A percentile compares a stretch with the other conserved stretches of the same genome.
Conservation (phyloP, 2,797 vertebrate genomes). For the Melanogrammus aeglefinus region DNA sequence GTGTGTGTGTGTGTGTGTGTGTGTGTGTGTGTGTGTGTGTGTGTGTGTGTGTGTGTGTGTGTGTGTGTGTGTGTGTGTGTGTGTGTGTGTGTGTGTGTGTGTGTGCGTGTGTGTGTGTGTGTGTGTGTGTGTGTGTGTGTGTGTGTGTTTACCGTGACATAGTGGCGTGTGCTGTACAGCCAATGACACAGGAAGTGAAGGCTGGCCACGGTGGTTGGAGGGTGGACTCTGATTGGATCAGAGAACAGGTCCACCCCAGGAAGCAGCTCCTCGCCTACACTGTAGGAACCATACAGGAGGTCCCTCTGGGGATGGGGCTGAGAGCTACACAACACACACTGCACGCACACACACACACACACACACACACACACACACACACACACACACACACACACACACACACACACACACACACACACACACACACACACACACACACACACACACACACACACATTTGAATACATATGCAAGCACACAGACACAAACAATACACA, state of each 20-base stretch:
- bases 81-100: neutral
- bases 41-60: too few species aligned
- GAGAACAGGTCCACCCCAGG: conserved; percentile 88
- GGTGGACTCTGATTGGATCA: conserved; percentile 75
- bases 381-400: neutral
- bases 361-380: too few species aligned
- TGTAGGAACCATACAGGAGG: conserved; percentile 79
- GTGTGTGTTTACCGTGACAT: conserved; percentile 74
- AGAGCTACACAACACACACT: conserved; percentile 86
- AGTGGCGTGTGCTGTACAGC: conserved; percentile 80
- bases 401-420: neutral
- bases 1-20: neutral
- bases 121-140: neutral
- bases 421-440: conserved; percentile 51
- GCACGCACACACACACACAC: neutral
- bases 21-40: neutral
- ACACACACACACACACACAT: neutral
- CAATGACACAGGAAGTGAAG: conserved; percentile 85
- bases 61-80: neutral
- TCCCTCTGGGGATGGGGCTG: conserved; percentile 80
- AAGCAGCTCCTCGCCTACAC: conserved; percentile 74
- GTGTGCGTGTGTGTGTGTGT: too few species aligned
- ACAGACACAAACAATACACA: neutral
- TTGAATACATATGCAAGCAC: too few species aligned
- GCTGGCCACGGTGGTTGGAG: conserved; percentile 75